These are phyloP conservation scores for Gastrophryne carolinensis DNA, from an alignment of 2,797 vertebrate species.

Conservation along the genomic window DNA sequence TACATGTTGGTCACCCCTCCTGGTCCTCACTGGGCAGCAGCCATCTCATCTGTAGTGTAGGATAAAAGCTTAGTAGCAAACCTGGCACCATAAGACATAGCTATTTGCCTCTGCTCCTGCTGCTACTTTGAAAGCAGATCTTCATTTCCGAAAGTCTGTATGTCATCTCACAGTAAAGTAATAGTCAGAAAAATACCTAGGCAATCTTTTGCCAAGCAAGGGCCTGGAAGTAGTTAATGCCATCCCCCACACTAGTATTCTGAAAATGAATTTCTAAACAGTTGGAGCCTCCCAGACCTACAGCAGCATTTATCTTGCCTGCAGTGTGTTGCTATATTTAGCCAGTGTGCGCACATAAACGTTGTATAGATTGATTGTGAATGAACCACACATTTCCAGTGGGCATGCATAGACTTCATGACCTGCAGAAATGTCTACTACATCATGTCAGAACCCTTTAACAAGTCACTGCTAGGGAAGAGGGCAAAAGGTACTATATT, in stretches of 20 bases:
- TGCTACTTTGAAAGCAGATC: no score
- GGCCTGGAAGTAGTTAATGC: background rate
- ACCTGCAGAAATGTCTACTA: background rate
- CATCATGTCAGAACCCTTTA: slow-evolving; percentile 1
- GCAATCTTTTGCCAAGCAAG: no score
- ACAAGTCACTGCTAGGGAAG: background rate
- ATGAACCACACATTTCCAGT: slow-evolving; percentile 54
- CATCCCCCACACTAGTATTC: slow-evolving; percentile 10
- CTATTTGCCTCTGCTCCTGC: no score
- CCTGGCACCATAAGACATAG: no score
- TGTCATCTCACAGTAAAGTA: no score
- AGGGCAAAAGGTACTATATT: background rate
- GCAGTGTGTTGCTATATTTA: slow-evolving; percentile 58
- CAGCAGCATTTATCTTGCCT: slow-evolving; percentile 48
- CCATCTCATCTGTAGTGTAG: no score
- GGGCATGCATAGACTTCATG: slow-evolving; percentile 36
- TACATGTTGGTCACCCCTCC: no score
- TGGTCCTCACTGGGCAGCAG: no score
- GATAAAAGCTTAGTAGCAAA: no score
- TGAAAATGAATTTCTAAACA: slow-evolving; percentile 43
- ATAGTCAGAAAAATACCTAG: no score
- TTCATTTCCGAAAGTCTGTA: no score
- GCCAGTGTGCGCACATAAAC: slow-evolving; percentile 56
- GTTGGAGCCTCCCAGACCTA: slow-evolving; percentile 46
- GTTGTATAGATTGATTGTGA: slow-evolving; percentile 54